Evolutionary conservation across 2,113 vertebrate species (phyloP), one percentile per base, ranked within the genome.

Genomic region (Tupaia tana): DNA sequence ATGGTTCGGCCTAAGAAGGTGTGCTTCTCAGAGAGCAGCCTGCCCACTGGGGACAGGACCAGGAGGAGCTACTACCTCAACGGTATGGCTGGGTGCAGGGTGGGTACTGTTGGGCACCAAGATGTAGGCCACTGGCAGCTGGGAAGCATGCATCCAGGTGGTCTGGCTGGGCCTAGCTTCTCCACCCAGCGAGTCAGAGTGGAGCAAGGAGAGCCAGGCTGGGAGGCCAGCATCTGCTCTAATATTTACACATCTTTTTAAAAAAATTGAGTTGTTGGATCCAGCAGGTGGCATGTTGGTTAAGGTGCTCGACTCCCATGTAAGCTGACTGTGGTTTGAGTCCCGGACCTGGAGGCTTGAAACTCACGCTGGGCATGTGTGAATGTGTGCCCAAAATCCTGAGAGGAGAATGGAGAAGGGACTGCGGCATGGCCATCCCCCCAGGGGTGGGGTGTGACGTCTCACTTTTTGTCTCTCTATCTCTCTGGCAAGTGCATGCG

Each of bases 21-120:
- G 82, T 98, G 97, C 93, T 95, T 97, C 90, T 94, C 92, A 0
- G 98, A 98, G 64, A 89, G 93, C 78, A 89, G 84, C 86, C 94
- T 97, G 52, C 96, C 96, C 18, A 90, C 90, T 0, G 97, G 90
- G 69, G 98, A 97, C 92, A 96, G 97, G 85, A 89, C 82, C 82
- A 89, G 96, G 52, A 74, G 91, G 73, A 97, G 94, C 91, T 97
- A 96, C 93, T 97, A 92, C 67, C 86, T 97, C 12, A 95, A 95
- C 1, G 96, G 96, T 97, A 90, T 7, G 22, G 87, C 11, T 0
- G 18, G 61, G 31, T 1, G 3, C 18, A 0, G 54, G 34, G 58
- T 25, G n/a, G n/a, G 43, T 0, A 43, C 43, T 43, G 43, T 43
- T 43, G 71, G 31, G 82, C 24, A 9, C 34, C 6, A 6, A 7